Evolutionary conservation across 2,797 vertebrate genomes (phyloP), one percentile per base, ranked within the genome.

Genomic region (Gymnoscopelus braueri): DNA sequence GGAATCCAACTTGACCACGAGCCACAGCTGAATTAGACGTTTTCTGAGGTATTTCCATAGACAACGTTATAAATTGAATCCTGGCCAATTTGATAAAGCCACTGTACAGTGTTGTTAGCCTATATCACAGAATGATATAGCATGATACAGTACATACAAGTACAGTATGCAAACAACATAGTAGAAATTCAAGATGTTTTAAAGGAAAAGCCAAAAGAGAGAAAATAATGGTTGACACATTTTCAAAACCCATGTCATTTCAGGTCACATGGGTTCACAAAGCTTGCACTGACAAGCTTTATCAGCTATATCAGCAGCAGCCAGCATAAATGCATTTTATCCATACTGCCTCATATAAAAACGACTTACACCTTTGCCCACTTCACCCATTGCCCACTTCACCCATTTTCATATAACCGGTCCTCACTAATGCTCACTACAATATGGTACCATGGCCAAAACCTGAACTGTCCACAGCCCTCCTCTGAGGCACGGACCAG

Each of bases 1-100:
- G 55, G 72, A 72, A 64, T 69, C 78, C 70, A 66, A 23, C 35
- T 63, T 19, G 68, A 69, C 19, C 4, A 49, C 60, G 52, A 69
- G 10, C 12, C 58, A 48, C 15, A 4, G n/a, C 47, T 72, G 23
- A 64, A 24, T 63, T 64, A 49, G 13, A 13, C 5, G 39, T 19
- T 54, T 10, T 23, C 2, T 53, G 61, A 63, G 51, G 50, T 3
- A 5, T 55, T 19, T 7, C 19, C 51, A 55, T 39, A 48, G n/a
- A 58, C 13, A 61, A 13, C 9, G 11, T 2, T 44, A 15, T 24
- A 64, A 1, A 4, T 51, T 3, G 0, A 44, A 48, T 55, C 50
- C 4, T 12, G 50, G 67, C 13, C 4, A 32, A n/a, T 69, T 65
- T 65, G 54, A 67, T 29, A 56, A 71, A 57, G 12, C 4, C 2